Percentiles rank a stretch among this genome's conserved stretches.
Conservation (phyloP, 1,140 invertebrate genomes). For the Melipona quadrifasciata region DNA sequence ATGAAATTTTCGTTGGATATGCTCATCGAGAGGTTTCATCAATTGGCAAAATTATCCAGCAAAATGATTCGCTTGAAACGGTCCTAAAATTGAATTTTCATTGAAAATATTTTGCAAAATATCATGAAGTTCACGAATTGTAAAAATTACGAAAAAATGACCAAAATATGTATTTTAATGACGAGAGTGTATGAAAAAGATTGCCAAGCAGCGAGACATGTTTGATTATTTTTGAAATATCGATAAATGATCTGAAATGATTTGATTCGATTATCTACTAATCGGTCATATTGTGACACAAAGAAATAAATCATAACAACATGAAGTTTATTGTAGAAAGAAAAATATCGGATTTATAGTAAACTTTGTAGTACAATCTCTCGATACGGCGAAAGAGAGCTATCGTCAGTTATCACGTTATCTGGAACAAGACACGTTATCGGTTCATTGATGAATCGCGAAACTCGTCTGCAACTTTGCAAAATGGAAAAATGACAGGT, state of each 20-base stretch:
- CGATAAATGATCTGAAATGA: neutral
- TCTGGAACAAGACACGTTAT: slow-evolving; percentile 9
- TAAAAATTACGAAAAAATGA: neutral
- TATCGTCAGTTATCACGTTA: slow-evolving; percentile 5
- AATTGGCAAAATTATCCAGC: neutral
- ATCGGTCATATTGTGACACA: neutral
- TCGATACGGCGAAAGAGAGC: neutral
- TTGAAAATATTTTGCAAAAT: neutral
- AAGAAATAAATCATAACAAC: neutral
- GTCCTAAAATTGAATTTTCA: no score
- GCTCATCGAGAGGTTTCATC: neutral
- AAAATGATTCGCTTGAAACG: neutral
- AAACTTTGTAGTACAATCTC: neutral
- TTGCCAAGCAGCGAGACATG: neutral
- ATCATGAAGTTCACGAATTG: no score
- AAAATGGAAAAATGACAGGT: neutral
- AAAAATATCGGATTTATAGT: neutral
- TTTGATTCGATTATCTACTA: neutral
- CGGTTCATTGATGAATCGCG: slow-evolving; percentile 18
- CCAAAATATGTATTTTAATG: neutral
- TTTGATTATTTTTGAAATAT: neutral
- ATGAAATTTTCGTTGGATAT: slow-evolving; percentile 18
- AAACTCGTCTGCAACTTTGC: neutral
- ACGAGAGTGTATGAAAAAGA: no score
- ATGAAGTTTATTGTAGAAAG: neutral